These are phyloP conservation scores for Zygogramma bicolorata DNA, from an alignment of 2,888 invertebrate species.

Conservation along the genomic window DNA sequence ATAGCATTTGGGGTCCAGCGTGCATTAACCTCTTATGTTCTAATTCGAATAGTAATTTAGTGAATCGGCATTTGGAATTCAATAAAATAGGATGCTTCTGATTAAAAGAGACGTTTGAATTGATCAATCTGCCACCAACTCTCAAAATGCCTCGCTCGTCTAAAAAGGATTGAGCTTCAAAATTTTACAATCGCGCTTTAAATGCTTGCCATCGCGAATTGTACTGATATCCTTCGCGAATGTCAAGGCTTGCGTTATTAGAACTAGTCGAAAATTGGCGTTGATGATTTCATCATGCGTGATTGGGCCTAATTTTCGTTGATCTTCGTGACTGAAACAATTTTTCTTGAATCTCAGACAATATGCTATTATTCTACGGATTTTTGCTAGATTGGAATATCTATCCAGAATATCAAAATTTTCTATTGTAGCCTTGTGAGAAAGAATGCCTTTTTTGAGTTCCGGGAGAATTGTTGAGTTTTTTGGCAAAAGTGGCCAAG, in stretches of 20 bases:
- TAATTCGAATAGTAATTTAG: not conserved
- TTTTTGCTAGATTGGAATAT: too few species aligned
- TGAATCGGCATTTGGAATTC: not conserved
- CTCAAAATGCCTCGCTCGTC: too few species aligned
- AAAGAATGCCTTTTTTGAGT: too few species aligned
- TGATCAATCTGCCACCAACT: too few species aligned
- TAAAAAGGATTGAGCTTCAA: not conserved
- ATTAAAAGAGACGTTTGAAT: too few species aligned
- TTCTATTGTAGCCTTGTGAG: too few species aligned
- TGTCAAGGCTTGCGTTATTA: not conserved
- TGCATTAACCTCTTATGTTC: conserved; percentile 10
- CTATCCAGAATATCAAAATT: too few species aligned
- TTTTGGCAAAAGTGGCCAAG: not conserved
- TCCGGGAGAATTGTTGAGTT: too few species aligned
- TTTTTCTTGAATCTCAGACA: not conserved
- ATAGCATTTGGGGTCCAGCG: conserved; percentile 17
- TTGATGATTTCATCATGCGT: not conserved
- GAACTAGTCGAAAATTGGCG: not conserved
- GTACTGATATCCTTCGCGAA: too few species aligned
- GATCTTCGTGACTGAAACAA: not conserved
- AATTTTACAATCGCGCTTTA: not conserved
- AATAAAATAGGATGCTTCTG: not conserved
- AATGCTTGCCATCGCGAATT: too few species aligned
- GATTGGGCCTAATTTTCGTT: not conserved
- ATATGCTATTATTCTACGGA: not conserved